Base-by-base conservation (phyloP, 2,113 vertebrate species). In the Excalfactoria chinensis region DNA sequence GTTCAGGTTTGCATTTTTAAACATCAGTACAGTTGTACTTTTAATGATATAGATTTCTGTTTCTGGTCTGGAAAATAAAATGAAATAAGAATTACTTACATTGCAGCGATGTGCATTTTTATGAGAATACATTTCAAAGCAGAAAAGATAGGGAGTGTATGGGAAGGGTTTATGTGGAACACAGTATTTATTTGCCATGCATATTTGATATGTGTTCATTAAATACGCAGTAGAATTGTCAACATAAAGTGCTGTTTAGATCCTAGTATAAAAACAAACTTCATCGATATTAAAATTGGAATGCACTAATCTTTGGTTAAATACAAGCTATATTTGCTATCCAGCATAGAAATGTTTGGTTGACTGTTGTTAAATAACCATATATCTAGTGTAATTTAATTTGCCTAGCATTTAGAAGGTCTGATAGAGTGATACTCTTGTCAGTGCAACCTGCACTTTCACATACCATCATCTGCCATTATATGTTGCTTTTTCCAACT, bases 171-270 rank as follows among this genome's bases (percentile, higher is more conserved):
- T 97, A 94, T 26, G 32, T 94, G 91, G 95, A 96, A 95, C 92
- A 96, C 76, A 89, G 87, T 97, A 97, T 98, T 98, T 98, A 97
- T 98, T 98, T 97, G 95, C 94, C 96, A 97, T 98, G 97, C 97
- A 98, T 98, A 98, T 98, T 98, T 98, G 97, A 97, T 97, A 97
- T 64, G 95, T 22, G 59, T 97, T 97, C 97, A 97, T 97, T 98
- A 98, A 98, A 96, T 92, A 97, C 91, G 88, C 97, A 97, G 94
- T 95, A 97, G 96, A 98, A 98, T 86, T 98, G 98, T 98, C 97
- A 98, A 97, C 97, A 98, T 96, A 97, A 98, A 97, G 82, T 94
- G 95, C 78, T 94, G 93, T 97, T 98, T 97, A 97, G 97, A 97
- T 97, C 92, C 26, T 95, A 92, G 95, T 96, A 94, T 95, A 97